Evolutionary conservation across 2,113 vertebrate genomes (phyloP), one percentile per base, ranked within the genome.

Genomic region (Tragelaphus imberbis): DNA sequence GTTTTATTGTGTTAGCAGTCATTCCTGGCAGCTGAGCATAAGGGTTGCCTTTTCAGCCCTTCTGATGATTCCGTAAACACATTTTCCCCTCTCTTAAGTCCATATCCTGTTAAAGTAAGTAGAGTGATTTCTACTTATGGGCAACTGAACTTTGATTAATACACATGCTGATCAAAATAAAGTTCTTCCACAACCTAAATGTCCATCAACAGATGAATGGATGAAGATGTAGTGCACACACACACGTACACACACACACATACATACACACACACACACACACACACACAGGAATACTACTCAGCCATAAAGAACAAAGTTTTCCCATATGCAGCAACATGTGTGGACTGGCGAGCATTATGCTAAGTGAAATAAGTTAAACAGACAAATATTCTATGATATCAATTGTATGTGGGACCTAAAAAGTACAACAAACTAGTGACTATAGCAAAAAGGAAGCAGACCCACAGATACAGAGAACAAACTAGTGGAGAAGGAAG

Each of bases 101-200:
- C 47, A 40, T 81, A 88, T 85, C 53, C 56, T 81, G 1, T 63
- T 96, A 84, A 90, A 97, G 91, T 90, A 56, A 49, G 40, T 71
- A 87, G 27, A 95, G 47, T 75, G 30, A 63, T 90, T 87, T 88
- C 44, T 95, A n/a, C n/a, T 49, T 87, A 86, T 44, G 51, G 80
- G 28, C 33, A 92, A 79, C 61, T 71, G 56, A 96, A 71, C 47
- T 92, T 91, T 44, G 21, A 95, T 65, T 86, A 53, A 85, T 91
- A 63, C 11, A 92, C 47, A 65, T 51, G 40, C 36, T 89, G 7
- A 90, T 87, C 80, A 92, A 93, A 90, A 81, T 90, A 36, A 71
- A 88, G 44, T 75, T 88, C 85, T 94, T 90, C 84, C 55, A 82
- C 80, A 82, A 21, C 49, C 49, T 49, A 51, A 80, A 33, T 82